Evolutionary conservation across 2,888 invertebrate genomes (phyloP), one percentile per base, ranked within the genome.

Genomic region (Anoplius nigerrimus): DNA sequence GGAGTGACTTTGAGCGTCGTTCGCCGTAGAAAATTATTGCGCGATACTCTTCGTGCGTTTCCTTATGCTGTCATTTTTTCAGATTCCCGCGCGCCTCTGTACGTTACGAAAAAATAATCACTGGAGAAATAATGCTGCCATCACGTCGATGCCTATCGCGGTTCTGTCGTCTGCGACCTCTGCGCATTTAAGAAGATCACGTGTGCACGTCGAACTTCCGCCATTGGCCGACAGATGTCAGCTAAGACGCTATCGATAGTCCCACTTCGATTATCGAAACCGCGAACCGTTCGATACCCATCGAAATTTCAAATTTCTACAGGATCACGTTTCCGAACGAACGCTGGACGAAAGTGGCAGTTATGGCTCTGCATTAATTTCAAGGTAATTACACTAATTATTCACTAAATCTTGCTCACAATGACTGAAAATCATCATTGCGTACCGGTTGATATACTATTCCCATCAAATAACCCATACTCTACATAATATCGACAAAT

Each of bases 141-240:
- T 46, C 22, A 69, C 52, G 24, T 66, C 66, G 62, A 62, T 67
- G 57, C 65, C 65, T 66, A 68, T 65, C 55, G 51, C 58, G 60
- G 58, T 66, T 57, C 65, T 67, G 66, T 63, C 54, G 51, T 60
- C 54, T 54, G 62, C 71, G 63, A 56, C 65, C 62, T 71, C 69
- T 66, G 71, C 77, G 74, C 73, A 74, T 74, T 75, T 67, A 65
- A 34, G 63, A 68, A 76, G 72, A 72, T 77, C 73, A 76, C 74
- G 76, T 75, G 74, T 46, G 53, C 54, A n/a, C 34, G 6, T 56
- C 62, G 45, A 56, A 66, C 65, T 64, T 62, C 54, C 54, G 59
- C 48, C 53, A 52, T 27, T 27, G 51, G 56, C n/a, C 13, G n/a
- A 21, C 42, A 67, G 70, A 65, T 70, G 68, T 46, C 66, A 58